These are phyloP conservation scores for Fundulus diaphanus DNA, from an alignment of 2,797 vertebrate genomes.

Conservation along the genomic window DNA sequence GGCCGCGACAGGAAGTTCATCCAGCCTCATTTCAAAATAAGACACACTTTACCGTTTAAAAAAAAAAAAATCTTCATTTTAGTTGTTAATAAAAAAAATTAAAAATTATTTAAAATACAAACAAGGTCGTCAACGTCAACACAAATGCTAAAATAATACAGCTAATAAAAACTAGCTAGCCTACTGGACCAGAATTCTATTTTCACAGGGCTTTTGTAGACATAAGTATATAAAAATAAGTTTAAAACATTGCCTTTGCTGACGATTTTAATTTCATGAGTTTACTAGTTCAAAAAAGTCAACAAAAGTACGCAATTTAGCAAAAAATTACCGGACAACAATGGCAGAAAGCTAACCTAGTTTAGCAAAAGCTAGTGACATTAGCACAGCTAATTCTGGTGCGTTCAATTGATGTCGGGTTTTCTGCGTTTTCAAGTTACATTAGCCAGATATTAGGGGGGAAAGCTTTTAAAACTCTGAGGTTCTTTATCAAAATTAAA, in stretches of 20 bases:
- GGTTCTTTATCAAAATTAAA: too few relatives aligned
- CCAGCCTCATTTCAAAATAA: constrained; percentile 43
- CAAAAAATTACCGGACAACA: background rate
- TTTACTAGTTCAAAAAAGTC: background rate
- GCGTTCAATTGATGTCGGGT: too few relatives aligned
- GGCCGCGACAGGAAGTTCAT: background rate
- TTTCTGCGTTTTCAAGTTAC: too few relatives aligned
- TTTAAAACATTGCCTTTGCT: background rate
- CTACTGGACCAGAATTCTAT: too few relatives aligned
- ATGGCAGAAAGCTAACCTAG: background rate
- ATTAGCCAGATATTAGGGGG: too few relatives aligned
- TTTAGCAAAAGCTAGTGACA: background rate
- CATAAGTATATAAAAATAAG: background rate
- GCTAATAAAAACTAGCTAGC: background rate
- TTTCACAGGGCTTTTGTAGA: background rate
- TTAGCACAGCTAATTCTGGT: background rate
- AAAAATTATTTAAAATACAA: background rate
- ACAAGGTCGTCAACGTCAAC: background rate
- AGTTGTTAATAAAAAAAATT: background rate
- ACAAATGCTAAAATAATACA: background rate
- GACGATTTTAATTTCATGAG: background rate
- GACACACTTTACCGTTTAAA: background rate
- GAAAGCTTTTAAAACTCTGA: too few relatives aligned
- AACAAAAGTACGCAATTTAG: background rate
- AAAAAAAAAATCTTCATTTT: background rate